A percentile compares a stretch with the other conserved stretches of the same genome.
phyloP scores from a whole-genome alignment of 2,888 invertebrate genomes.

The Chamaedrilus cognettii region DNA sequence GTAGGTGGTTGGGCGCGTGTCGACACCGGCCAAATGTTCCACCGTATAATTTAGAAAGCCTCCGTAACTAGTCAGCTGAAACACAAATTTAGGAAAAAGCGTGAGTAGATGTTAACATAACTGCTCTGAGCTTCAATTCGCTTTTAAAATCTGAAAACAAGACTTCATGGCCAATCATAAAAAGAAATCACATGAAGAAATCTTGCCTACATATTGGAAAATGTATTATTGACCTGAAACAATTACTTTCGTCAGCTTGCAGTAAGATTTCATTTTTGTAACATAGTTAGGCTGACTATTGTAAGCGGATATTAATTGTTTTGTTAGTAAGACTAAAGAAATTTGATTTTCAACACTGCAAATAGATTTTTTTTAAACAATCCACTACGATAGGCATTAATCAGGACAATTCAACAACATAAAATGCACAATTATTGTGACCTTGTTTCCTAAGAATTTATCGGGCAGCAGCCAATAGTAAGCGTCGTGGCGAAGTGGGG shows the following conservation, averaged over 20 bases:
- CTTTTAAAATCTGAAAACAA: neutral
- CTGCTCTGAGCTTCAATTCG: too few relatives aligned
- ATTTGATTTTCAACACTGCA: too few relatives aligned
- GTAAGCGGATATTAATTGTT: too few relatives aligned
- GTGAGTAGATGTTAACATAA: too few relatives aligned
- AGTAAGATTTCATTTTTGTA: too few relatives aligned
- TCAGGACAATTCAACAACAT: too few relatives aligned
- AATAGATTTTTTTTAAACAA: neutral
- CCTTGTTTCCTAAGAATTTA: conserved; percentile 58
- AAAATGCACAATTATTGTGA: too few relatives aligned
- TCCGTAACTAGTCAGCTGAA: conserved; percentile 77
- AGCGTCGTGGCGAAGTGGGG: conserved; percentile 27
- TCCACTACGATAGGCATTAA: neutral
- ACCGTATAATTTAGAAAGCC: conserved; percentile 77
- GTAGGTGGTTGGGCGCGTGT: conserved; percentile 68
- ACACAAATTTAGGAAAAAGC: neutral
- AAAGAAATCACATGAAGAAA: neutral
- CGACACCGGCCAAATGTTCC: conserved; percentile 3
- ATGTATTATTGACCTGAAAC: too few relatives aligned
- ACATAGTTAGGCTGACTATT: too few relatives aligned
- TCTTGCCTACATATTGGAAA: neutral
- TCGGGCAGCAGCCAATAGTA: conserved; percentile 59
- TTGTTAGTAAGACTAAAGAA: too few relatives aligned
- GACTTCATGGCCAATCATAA: neutral
- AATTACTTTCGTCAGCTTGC: too few relatives aligned